phyloP scores from a whole-genome alignment of 1,140 invertebrate species.

The Branchinecta lindahli region DNA sequence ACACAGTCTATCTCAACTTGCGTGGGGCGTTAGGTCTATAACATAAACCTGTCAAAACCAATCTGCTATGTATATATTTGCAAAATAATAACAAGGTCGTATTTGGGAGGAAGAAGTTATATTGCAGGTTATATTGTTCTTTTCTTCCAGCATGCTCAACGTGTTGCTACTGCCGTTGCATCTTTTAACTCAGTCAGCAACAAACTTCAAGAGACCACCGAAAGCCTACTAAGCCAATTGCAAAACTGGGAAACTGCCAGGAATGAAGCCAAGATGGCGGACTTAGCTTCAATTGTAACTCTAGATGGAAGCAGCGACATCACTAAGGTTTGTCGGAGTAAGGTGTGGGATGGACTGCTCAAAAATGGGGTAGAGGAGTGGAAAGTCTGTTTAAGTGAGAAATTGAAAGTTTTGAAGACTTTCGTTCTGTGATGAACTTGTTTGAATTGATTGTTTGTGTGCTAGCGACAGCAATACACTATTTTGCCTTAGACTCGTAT shows the following conservation, averaged over 20 bases:
- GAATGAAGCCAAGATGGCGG: neutral
- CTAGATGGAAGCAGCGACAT: neutral
- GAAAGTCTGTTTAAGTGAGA: neutral
- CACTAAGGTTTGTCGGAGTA: neutral
- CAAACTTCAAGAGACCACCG: neutral
- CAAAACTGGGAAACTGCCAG: neutral
- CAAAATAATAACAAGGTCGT: neutral
- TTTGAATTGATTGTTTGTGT: too few relatives aligned
- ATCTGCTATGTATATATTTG: neutral
- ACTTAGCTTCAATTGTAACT: neutral
- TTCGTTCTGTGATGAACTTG: neutral
- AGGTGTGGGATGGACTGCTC: neutral
- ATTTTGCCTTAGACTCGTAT: too few relatives aligned
- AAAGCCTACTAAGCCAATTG: neutral
- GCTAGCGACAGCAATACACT: too few relatives aligned
- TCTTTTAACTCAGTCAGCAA: neutral
- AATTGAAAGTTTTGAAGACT: conserved; percentile 2
- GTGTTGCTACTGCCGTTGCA: neutral
- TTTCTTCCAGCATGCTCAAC: neutral
- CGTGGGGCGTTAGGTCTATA: too few relatives aligned
- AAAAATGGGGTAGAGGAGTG: neutral
- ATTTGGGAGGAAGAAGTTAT: neutral
- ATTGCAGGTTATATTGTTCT: neutral
- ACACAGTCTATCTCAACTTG: too few relatives aligned
- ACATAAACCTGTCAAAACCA: too few relatives aligned